Conservation (phyloP, 2,797 vertebrate species). For the Clarias fuscus region DNA sequence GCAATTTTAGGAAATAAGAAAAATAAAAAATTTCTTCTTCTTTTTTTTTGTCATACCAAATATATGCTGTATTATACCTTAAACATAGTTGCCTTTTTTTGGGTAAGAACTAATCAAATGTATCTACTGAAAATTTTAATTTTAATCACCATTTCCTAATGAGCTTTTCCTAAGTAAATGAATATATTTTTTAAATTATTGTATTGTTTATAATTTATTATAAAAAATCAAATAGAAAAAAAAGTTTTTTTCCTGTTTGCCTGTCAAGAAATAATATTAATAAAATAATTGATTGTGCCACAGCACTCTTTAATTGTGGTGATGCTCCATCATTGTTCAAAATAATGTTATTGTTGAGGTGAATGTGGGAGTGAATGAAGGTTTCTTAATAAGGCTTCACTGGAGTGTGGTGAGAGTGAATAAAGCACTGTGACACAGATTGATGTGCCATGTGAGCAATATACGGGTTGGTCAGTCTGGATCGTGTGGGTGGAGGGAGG, state of each 20-base stretch:
- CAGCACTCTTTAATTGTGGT: neutral
- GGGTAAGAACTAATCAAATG: neutral
- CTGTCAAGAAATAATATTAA: neutral
- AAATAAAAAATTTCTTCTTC: neutral
- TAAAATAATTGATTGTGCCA: neutral
- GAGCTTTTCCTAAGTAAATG: too few relatives aligned
- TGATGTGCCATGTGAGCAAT: constrained; percentile 52
- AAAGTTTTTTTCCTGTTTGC: neutral
- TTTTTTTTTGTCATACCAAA: neutral
- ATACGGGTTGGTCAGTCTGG: constrained; percentile 54
- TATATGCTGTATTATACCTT: too few relatives aligned
- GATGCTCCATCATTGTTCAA: constrained; percentile 23
- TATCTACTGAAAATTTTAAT: neutral
- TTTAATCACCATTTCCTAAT: neutral
- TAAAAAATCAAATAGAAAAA: neutral
- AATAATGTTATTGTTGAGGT: constrained; percentile 25
- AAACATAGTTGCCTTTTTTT: neutral
- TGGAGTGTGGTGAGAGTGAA: constrained; percentile 54
- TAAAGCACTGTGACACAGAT: constrained; percentile 43
- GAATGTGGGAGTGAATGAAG: constrained; percentile 59
- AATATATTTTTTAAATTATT: too few relatives aligned
- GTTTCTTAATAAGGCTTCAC: constrained; percentile 35
- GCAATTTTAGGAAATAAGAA: neutral
- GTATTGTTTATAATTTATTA: neutral
- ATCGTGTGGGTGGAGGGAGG: constrained; percentile 51